A percentile compares a stretch with the other conserved stretches of the same genome.
Evolutionary conservation across 2,797 vertebrate genomes (phyloP).

Genomic region (Poeciliopsis infans): DNA sequence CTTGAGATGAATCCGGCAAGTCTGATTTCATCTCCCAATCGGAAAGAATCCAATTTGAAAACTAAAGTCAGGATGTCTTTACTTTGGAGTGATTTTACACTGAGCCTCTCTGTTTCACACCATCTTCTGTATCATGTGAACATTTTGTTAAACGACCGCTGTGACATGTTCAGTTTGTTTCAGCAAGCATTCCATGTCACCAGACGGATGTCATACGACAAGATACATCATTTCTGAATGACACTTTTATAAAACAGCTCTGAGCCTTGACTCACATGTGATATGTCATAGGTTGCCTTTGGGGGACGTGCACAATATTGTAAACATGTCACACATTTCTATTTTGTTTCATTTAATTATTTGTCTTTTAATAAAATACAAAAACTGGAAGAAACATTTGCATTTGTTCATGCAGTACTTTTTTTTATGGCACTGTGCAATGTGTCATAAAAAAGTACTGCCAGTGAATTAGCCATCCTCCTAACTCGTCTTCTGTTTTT

Average conservation of each 20-base stretch:
- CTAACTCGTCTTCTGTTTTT: neutral
- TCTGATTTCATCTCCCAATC: constrained; percentile 46
- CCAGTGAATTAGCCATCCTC: too few species aligned
- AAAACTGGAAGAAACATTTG: neutral
- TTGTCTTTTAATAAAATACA: neutral
- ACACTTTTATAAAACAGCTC: constrained; percentile 27
- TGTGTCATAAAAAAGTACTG: neutral
- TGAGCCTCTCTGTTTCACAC: constrained; percentile 40
- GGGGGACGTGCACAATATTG: neutral
- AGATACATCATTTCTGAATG: constrained; percentile 39
- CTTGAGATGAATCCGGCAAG: constrained; percentile 32
- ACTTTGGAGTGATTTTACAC: constrained; percentile 48
- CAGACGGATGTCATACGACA: constrained; percentile 54
- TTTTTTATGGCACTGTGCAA: neutral
- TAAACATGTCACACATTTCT: constrained; percentile 5
- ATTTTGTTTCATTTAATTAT: constrained; percentile 3
- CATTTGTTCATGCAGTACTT: neutral
- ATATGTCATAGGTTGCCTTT: constrained; percentile 19
- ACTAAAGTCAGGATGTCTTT: constrained; percentile 46
- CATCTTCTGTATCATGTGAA: constrained; percentile 22
- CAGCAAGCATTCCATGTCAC: constrained; percentile 43
- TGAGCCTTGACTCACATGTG: constrained; percentile 28
- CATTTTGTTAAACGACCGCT: constrained; percentile 36
- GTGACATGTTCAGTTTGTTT: constrained; percentile 63
- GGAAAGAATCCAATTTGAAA: constrained; percentile 57